Base-by-base conservation (phyloP, 2,888 invertebrate genomes). In the Cyclophora albipunctata region DNA sequence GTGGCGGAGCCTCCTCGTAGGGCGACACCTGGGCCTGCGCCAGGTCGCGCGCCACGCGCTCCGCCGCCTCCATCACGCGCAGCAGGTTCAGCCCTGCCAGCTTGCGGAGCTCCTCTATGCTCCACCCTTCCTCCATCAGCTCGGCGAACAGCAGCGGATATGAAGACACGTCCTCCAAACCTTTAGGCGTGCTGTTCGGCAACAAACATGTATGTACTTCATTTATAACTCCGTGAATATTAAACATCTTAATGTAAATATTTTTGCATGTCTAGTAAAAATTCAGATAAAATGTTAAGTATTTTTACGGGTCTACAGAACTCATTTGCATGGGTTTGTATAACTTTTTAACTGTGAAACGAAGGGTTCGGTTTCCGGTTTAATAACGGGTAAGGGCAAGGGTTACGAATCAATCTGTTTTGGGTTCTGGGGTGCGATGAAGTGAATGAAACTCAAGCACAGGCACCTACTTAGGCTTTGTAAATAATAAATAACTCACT, bases 61-160 rank as follows among this genome's bases (percentile, higher is more conserved):
- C 95, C 1, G 94, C 95, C 40, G 92, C 91, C 50, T 85, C 84
- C 71, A 93, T 84, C 34, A 95, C 95, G 42, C 95, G 90, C 48
- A 95, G 80, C 58, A 95, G 91, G 75, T 95, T 95, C 50, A 93
- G 85, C 0, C 95, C 95, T 0, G 95, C 95, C 59, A 95, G 78
- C 72, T 95, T 94, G 51, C 93, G 92, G 54, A 95, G 84, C 66
- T 95, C 95, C 47, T 94, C 94, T 62, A 92, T 91, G 47, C 91
- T 92, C 95, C 95, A 95, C n/a, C 94, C 93, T 34, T 92, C 93
- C 47, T 92, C 93, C 71, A 94, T 91, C 35, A 95, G 83, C 73
- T 94, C 94, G 3, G 94, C 94, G 73, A 95, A 94, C 35, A 95
- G 86, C 5, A 92, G 90, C 2, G 95, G 95, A 76, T 95, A 95